These are phyloP conservation scores for Diachasmimorpha longicaudata DNA, from an alignment of 1,140 invertebrate species.

Conservation along the genomic window DNA sequence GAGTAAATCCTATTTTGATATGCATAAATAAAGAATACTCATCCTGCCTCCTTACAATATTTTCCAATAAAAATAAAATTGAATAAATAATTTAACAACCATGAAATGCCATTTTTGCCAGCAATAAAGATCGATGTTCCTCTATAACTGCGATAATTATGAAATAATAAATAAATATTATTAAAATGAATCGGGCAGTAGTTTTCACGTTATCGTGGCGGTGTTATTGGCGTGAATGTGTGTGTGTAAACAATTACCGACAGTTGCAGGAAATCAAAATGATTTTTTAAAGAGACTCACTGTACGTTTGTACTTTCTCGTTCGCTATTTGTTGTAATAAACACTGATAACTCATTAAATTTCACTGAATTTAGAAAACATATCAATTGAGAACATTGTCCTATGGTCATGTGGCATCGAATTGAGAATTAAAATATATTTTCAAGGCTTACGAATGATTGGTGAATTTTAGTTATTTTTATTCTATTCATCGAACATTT, in stretches of 20 bases:
- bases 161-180: slow-evolving; percentile 9
- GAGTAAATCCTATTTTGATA: slow-evolving; percentile 44
- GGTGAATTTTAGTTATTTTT: neutral
- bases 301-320: slow-evolving; percentile 43
- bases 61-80: slow-evolving; percentile 46
- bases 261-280: slow-evolving; percentile 17
- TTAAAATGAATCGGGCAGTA: neutral
- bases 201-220: neutral
- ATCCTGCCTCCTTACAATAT: slow-evolving; percentile 50
- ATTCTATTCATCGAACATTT: slow-evolving; percentile 10
- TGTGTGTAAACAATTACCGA: slow-evolving; percentile 11
- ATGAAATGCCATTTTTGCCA: neutral
- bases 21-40: slow-evolving; percentile 51
- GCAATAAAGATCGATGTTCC: neutral
- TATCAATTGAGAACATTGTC: slow-evolving; percentile 48
- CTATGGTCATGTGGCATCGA: slow-evolving; percentile 59
- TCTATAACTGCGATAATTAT: neutral
- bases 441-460: neutral
- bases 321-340: slow-evolving; percentile 51
- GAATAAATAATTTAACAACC: slow-evolving; percentile 36
- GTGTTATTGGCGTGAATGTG: slow-evolving; percentile 16
- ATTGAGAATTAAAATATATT: slow-evolving; percentile 12
- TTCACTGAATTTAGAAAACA: slow-evolving; percentile 34
- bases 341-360: slow-evolving; percentile 41
- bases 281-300: slow-evolving; percentile 32